These are phyloP conservation scores for Hippocampus abdominalis DNA, from an alignment of 2,113 vertebrate species.

Conservation along the genomic window DNA sequence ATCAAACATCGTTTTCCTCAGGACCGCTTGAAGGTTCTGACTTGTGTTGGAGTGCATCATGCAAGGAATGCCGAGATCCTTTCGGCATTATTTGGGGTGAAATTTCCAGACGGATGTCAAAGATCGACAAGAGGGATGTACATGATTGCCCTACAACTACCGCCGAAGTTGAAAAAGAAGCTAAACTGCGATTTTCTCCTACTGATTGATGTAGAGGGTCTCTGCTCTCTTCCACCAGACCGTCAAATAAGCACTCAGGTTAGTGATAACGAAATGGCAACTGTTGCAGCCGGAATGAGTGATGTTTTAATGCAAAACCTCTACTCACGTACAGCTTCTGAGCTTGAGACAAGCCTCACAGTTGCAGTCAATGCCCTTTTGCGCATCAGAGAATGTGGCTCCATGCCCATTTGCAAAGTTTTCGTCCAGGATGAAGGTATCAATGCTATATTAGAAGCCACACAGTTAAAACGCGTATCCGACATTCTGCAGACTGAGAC, in stretches of 20 bases:
- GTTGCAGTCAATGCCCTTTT: slow-evolving; percentile 76
- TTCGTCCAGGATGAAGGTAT: slow-evolving; percentile 50
- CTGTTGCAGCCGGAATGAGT: slow-evolving; percentile 60
- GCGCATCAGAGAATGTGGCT: slow-evolving; percentile 57
- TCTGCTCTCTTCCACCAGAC: slow-evolving; percentile 34
- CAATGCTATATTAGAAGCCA: slow-evolving; percentile 49
- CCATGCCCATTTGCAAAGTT: slow-evolving; percentile 54
- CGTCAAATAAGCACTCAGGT: slow-evolving; percentile 19
- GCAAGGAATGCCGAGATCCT: slow-evolving; percentile 73
- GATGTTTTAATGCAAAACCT: slow-evolving; percentile 71
- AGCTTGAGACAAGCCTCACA: slow-evolving; percentile 67
- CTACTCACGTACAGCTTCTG: slow-evolving; percentile 38
- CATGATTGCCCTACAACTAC: slow-evolving; percentile 60
- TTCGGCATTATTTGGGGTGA: slow-evolving; percentile 79
- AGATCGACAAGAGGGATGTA: slow-evolving; percentile 69
- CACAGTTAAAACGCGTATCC: slow-evolving; percentile 55
- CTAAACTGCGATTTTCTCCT: slow-evolving; percentile 76
- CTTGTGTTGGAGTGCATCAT: slow-evolving; percentile 52
- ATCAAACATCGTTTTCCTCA: slow-evolving; percentile 51
- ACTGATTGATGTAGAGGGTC: slow-evolving; percentile 75
- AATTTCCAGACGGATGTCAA: slow-evolving; percentile 65
- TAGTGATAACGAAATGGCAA: slow-evolving; percentile 64
- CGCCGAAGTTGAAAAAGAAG: slow-evolving; percentile 62
- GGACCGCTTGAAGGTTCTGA: slow-evolving; percentile 43
- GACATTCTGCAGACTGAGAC: slow-evolving; percentile 47